These are phyloP conservation scores for Campaea margaritaria DNA, from an alignment of 2,888 invertebrate genomes.

Conservation along the genomic window DNA sequence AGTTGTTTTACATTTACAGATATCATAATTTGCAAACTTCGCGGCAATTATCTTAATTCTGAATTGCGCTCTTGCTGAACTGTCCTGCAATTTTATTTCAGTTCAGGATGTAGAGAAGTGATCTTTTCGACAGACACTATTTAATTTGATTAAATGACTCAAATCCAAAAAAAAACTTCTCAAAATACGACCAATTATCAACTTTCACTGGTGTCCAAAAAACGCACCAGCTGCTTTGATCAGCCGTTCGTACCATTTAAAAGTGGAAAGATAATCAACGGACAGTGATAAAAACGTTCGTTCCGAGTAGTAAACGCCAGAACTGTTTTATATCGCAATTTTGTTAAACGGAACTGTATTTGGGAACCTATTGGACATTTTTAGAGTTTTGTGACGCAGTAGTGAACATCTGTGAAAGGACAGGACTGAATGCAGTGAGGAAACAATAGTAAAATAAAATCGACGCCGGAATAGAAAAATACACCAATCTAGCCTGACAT, in stretches of 20 bases:
- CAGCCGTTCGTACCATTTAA: conserved; percentile 19
- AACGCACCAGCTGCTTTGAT: conserved; percentile 32
- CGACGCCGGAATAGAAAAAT: conserved; percentile 36
- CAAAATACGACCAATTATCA: conserved; percentile 23
- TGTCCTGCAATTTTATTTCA: too few relatives aligned
- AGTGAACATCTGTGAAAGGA: conserved; percentile 18
- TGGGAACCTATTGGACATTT: conserved; percentile 11
- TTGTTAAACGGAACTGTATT: conserved; percentile 14
- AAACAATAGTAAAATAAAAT: background rate
- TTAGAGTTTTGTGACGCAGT: conserved; percentile 15
- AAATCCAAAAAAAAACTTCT: background rate
- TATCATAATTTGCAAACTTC: too few relatives aligned
- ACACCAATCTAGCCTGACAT: conserved; percentile 35
- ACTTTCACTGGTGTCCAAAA: conserved; percentile 36
- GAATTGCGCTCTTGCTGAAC: too few relatives aligned
- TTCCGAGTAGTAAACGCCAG: conserved; percentile 21
- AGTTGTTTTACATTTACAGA: too few relatives aligned
- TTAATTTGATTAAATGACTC: too few relatives aligned
- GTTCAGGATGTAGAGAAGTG: too few relatives aligned
- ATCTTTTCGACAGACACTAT: too few relatives aligned
- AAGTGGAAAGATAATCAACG: conserved; percentile 16
- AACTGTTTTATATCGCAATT: conserved; percentile 27
- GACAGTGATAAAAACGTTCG: conserved; percentile 27
- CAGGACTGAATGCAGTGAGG: background rate
- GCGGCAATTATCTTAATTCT: too few relatives aligned